Base-by-base conservation (phyloP, 2,797 vertebrate genomes). In the Acanthopagrus latus region DNA sequence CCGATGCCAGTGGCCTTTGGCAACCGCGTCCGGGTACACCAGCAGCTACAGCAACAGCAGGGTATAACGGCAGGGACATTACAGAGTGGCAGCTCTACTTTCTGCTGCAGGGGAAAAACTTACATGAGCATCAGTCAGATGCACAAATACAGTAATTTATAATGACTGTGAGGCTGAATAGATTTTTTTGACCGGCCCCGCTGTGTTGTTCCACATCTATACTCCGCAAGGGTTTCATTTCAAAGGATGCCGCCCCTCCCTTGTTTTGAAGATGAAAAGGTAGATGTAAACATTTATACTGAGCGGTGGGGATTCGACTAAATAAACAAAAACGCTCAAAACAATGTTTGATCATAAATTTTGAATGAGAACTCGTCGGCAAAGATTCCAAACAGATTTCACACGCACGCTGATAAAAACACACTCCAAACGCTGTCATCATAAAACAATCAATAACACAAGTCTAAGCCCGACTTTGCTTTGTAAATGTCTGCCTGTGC, bases 1-100 rank as follows among this genome's bases (percentile, higher is more conserved):
- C 56, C 3, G 56, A 69, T 81, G 80, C 73, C 83, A 86, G 80
- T 44, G 76, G 83, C 48, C 66, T n/a, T 51, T 87, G 86, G 82
- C 85, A 80, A 50, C 71, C 29, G 72, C 16, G 71, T 71, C 38
- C n/a, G 70, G 64, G 62, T 55, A 76, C 11, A 58, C 48, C 71
- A 27, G 67, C 29, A 74, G 77, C 68, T 60, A 41, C 82, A 79
- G 78, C 71, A 64, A 41, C 82, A 79, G 78, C 81, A 78, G 78
- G 76, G 63, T 69, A 88, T 87, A 73, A 91, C 74, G 62, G 78
- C 62, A 9, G 20, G 44, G 60, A 64, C 59, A 46, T 77, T 64
- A 60, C 20, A 73, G 66, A 55, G 27, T 25, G 66, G 29, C 27
- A 78, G 57, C 59, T 25, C 17, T 38, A 2, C 60, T 71, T 56